phyloP scores from a whole-genome alignment of 1,140 invertebrate genomes.

The Aphaenogaster rudis region DNA sequence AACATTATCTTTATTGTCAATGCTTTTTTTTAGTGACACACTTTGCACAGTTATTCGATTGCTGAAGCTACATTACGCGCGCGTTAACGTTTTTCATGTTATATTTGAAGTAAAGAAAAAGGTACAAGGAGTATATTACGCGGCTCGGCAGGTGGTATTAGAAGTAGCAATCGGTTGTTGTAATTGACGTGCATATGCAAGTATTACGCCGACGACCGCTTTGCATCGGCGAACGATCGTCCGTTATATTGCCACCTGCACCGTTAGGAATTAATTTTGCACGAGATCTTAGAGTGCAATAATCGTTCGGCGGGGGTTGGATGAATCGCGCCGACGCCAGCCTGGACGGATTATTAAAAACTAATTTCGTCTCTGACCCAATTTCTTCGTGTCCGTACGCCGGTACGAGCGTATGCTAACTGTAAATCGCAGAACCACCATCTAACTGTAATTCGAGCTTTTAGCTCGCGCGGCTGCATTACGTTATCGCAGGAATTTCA shows the following conservation, averaged over 20 bases:
- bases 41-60: neutral
- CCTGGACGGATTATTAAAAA: slow-evolving; percentile 45
- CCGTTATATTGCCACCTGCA: slow-evolving; percentile 24
- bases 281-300: slow-evolving; percentile 29
- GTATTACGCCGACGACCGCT: neutral
- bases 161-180: slow-evolving; percentile 9
- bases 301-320: slow-evolving; percentile 8
- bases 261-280: slow-evolving; percentile 59
- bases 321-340: slow-evolving; percentile 1
- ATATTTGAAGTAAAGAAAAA: neutral
- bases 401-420: slow-evolving; percentile 66
- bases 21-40: neutral
- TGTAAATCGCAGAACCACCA: slow-evolving; percentile 78
- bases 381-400: slow-evolving; percentile 37
- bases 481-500: slow-evolving; percentile 53
- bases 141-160: neutral
- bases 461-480: slow-evolving; percentile 60
- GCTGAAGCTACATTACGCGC: neutral
- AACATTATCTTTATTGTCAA: neutral
- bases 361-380: slow-evolving; percentile 58
- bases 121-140: neutral
- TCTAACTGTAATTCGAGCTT: slow-evolving; percentile 83
- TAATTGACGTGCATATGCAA: slow-evolving; percentile 7
- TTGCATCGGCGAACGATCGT: neutral
- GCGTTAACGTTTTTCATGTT: neutral